These are phyloP conservation scores for Phylloscopus trochilus DNA, from an alignment of 2,113 vertebrate genomes.

Conservation along the genomic window DNA sequence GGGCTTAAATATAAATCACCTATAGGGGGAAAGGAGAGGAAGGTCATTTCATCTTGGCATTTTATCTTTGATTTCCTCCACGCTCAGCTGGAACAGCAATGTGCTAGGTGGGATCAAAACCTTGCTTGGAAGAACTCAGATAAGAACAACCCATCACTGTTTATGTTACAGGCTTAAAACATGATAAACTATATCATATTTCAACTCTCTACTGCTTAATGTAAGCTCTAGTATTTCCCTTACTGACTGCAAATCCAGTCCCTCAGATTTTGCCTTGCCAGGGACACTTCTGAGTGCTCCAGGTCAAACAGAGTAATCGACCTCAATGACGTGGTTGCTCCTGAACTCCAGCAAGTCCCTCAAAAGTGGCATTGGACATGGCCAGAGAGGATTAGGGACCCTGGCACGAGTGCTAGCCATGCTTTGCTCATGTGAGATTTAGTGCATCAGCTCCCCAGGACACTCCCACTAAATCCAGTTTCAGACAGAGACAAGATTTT, in stretches of 20 bases:
- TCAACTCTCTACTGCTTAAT: background rate
- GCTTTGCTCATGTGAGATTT: background rate
- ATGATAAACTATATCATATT: background rate
- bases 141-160: background rate
- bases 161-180: background rate
- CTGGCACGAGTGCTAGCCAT: background rate
- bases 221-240: background rate
- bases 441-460: background rate
- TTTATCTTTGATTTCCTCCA: background rate
- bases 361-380: fast-evolving
- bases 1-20: background rate
- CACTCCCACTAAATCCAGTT: background rate
- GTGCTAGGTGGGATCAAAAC: background rate
- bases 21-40: background rate
- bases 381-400: background rate
- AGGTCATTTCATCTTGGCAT: background rate
- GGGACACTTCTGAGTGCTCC: background rate
- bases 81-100: background rate
- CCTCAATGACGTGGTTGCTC: fast-evolving
- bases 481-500: background rate
- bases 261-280: background rate
- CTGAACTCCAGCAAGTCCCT: background rate
- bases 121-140: background rate
- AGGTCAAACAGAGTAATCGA: fast-evolving
- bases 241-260: background rate